Evolutionary conservation across 23 tunicate genomes (phyloP).

Genomic region (Trididemnum miniatum): DNA sequence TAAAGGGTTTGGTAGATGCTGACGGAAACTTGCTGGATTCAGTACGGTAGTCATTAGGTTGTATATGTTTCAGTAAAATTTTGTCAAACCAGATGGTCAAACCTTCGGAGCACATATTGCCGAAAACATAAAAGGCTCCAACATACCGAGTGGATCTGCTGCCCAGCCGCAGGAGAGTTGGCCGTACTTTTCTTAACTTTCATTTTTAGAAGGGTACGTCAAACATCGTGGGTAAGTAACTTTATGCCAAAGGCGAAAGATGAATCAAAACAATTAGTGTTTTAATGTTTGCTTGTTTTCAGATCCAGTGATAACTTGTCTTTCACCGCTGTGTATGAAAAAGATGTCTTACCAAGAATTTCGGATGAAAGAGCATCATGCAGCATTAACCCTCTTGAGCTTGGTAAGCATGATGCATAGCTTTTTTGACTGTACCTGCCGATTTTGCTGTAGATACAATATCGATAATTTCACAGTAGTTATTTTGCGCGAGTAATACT

Average conservation of each 20-base stretch:
- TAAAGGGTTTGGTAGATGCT: too few relatives aligned
- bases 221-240: conserved; percentile 29
- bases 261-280: too few relatives aligned
- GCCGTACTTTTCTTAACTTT: conserved; percentile 36
- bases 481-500: too few relatives aligned
- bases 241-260: too few relatives aligned
- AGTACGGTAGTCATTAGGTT: too few relatives aligned
- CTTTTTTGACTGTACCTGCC: too few relatives aligned
- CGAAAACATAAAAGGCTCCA: conserved; percentile 13
- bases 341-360: neutral
- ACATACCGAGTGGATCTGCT: conserved; percentile 12
- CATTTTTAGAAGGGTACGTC: conserved; percentile 28
- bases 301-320: neutral
- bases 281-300: neutral
- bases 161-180: conserved; percentile 2
- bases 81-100: conserved; percentile 37
- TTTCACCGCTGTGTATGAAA: neutral
- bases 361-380: neutral
- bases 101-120: conserved; percentile 20
- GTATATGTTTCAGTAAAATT: neutral
- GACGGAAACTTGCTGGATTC: too few relatives aligned
- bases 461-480: too few relatives aligned
- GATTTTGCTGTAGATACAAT: too few relatives aligned
- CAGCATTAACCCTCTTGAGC: too few relatives aligned
- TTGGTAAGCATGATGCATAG: too few relatives aligned